These are phyloP conservation scores for Malurus melanocephalus DNA, from an alignment of 2,113 vertebrate species.

Conservation along the genomic window DNA sequence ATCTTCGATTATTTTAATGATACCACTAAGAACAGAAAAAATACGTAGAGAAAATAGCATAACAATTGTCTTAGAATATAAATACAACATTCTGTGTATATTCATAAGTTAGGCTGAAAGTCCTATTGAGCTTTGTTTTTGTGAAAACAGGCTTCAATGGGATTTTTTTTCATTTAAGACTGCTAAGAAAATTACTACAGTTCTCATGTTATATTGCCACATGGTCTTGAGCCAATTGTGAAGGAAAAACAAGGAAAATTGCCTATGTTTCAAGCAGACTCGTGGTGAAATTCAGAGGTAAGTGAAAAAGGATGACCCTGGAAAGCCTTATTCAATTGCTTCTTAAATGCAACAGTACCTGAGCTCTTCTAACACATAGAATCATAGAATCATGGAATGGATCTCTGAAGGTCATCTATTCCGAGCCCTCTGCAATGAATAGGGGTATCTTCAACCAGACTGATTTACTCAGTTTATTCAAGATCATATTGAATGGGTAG, in stretches of 20 bases:
- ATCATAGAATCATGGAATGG: not conserved
- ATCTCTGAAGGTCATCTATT: not conserved
- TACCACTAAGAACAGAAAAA: conserved; percentile 7
- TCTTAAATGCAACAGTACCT: not conserved
- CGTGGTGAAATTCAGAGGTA: not conserved
- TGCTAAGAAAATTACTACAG: not conserved
- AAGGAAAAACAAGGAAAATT: not conserved
- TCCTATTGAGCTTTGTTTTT: conserved; percentile 7
- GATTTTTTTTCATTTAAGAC: not conserved
- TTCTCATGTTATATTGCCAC: not conserved
- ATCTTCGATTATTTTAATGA: conserved; percentile 23
- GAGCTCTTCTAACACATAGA: not conserved
- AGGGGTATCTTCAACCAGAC: not conserved
- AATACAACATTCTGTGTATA: not conserved
- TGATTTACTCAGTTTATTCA: not conserved
- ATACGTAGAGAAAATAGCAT: not conserved
- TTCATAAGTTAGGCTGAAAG: not conserved
- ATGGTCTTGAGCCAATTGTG: not conserved
- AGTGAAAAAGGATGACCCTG: not conserved
- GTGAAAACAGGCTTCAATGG: not conserved
- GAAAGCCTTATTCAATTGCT: not conserved
- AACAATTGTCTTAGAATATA: not conserved
- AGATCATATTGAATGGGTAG: too few species aligned
- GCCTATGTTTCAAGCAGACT: not conserved
- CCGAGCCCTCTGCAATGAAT: not conserved